Evolutionary conservation across 2,797 vertebrate species (phyloP), one percentile per base, ranked within the genome.

Genomic region (Allobates femoralis): DNA sequence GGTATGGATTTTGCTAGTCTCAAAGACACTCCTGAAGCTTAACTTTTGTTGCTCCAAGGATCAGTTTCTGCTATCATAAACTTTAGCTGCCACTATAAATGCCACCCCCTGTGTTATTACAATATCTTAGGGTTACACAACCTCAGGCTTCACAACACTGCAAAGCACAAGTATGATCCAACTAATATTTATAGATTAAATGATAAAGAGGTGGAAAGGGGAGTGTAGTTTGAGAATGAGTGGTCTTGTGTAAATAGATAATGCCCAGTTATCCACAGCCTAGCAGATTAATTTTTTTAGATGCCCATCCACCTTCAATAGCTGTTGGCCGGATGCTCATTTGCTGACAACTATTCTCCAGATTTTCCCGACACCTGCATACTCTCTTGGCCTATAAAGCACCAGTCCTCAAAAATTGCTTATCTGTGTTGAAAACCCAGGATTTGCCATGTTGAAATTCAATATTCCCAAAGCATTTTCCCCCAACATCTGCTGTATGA

Each of bases 51-150:
- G 81, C 74, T 73, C 66, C 73, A 84, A 84, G 81, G 86, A 87
- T 87, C 75, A 84, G 74, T 83, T 83, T 87, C 75, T 79, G 81
- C 75, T 87, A 79, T 87, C 66, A 32, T 87, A 84, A 87, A 83
- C 86, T 74, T 79, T 50, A 79, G 53, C 64, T 79, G 74, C 81
- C 80, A 79, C 46, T 69, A 37, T 23, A 84, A 69, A 84, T 71
- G 64, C 8, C 26, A 87, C 60, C 34, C 23, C 26, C 10, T 21
- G 55, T 62, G 51, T 71, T 62, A 32, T 84, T 55, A 73, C 46
- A 37, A 37, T 12, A 80, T 79, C 55, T 53, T 60, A 34, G 19
- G 56, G 73, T 79, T 75, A 51, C 18, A 60, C 46, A 41, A 41
- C 41, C 41, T 53, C 0, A 53, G 73, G 50, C 34, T 73, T 51